phyloP scores from a whole-genome alignment of 2,888 invertebrate genomes.

The Nipponacmea schrenckii region DNA sequence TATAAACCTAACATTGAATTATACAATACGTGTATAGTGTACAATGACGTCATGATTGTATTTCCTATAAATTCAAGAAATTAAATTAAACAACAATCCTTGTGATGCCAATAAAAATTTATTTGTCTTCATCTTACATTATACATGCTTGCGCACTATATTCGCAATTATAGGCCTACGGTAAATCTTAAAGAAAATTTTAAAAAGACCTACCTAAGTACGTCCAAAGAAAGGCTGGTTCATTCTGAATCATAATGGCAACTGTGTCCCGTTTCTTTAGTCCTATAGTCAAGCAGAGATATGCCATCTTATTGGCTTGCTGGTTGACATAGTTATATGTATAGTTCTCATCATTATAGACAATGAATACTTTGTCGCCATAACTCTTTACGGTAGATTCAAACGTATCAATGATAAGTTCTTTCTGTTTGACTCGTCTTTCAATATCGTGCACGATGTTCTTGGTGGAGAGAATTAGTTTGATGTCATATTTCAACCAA shows the following conservation, averaged over 20 bases:
- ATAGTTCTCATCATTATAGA: conserved; percentile 39
- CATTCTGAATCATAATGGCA: conserved; percentile 46
- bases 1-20: too few species aligned
- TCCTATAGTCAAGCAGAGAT: conserved; percentile 34
- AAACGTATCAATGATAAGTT: conserved; percentile 32
- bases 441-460: not conserved
- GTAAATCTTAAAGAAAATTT: too few species aligned
- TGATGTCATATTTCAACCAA: conserved; percentile 10
- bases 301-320: conserved; percentile 42
- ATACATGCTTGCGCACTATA: too few species aligned
- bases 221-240: conserved; percentile 46
- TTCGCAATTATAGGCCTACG: too few species aligned
- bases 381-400: conserved; percentile 25
- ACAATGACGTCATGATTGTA: too few species aligned
- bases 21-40: too few species aligned
- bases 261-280: conserved; percentile 41
- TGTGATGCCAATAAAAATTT: too few species aligned
- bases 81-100: too few species aligned
- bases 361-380: conserved; percentile 37
- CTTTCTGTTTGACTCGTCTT: conserved; percentile 11
- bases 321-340: conserved; percentile 40
- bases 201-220: conserved; percentile 38
- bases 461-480: not conserved
- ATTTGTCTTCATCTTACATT: too few species aligned
- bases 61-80: not conserved